Conservation (phyloP, 2,888 invertebrate genomes). For the Chaitophorus viminalis region DNA sequence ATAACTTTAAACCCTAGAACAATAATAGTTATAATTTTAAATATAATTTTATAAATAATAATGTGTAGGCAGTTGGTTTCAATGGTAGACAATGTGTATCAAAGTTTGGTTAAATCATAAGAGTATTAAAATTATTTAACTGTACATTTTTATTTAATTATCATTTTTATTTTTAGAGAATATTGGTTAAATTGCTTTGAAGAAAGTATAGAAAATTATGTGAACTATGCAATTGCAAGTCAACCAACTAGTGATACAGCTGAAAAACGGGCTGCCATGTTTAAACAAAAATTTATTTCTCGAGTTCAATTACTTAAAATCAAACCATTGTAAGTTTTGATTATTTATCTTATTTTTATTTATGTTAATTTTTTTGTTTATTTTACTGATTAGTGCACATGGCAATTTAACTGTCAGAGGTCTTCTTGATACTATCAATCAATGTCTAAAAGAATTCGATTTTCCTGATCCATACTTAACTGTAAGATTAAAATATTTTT, state of each 20-base stretch:
- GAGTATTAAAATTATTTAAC: no score
- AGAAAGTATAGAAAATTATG: slow-evolving; percentile 85
- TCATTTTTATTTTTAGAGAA: slow-evolving; percentile 67
- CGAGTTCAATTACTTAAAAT: slow-evolving; percentile 79
- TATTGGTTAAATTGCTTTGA: slow-evolving; percentile 95
- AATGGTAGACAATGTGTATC: no score
- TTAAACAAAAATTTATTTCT: slow-evolving; percentile 84
- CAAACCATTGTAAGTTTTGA: slow-evolving; percentile 79
- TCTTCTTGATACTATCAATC: slow-evolving; percentile 91
- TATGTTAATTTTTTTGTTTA: not conserved
- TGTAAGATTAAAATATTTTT: slow-evolving; percentile 67
- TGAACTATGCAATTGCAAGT: slow-evolving; percentile 82
- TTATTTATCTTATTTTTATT: not conserved
- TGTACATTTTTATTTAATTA: no score
- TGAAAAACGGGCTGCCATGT: slow-evolving; percentile 80
- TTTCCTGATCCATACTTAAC: slow-evolving; percentile 86
- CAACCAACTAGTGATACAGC: slow-evolving; percentile 81
- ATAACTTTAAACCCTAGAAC: no score
- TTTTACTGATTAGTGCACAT: slow-evolving; percentile 71
- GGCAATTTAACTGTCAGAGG: slow-evolving; percentile 89
- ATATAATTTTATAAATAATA: no score
- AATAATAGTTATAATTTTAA: no score
- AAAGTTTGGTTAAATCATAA: no score
- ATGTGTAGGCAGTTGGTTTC: no score
- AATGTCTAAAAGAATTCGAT: slow-evolving; percentile 87